Conservation (phyloP, 1,140 invertebrate species). For the Asobara japonica region DNA sequence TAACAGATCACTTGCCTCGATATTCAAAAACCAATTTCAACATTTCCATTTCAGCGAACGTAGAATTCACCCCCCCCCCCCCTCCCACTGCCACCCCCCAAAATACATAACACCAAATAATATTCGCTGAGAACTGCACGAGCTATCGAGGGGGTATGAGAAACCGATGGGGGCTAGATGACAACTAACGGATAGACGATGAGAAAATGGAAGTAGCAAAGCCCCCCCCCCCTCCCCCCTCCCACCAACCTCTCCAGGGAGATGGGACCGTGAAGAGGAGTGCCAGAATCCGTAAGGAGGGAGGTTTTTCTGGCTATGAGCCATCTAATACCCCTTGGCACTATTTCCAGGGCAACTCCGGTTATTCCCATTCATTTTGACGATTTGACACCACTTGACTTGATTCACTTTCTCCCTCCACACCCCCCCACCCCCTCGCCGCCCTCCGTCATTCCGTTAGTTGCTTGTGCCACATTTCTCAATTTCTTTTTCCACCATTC, state of each 20-base stretch:
- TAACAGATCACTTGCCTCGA: no score
- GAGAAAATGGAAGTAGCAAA: constrained; percentile 15
- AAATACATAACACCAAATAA: background rate
- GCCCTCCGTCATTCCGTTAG: background rate
- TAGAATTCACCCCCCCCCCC: background rate
- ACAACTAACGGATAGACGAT: constrained; percentile 6
- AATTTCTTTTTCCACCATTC: background rate
- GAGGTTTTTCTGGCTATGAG: constrained; percentile 40
- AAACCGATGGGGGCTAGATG: background rate
- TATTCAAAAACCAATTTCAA: background rate
- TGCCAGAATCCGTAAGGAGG: constrained; percentile 15
- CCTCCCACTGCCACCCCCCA: background rate
- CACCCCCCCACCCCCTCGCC: background rate
- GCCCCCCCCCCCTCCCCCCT: background rate
- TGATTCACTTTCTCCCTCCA: constrained; percentile 10
- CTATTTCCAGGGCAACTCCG: constrained; percentile 1
- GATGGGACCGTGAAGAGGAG: constrained; percentile 29
- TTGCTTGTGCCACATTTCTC: background rate
- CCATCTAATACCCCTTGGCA: constrained; percentile 40
- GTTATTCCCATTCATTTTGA: constrained; percentile 24
- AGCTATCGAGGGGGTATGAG: background rate
- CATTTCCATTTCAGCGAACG: background rate
- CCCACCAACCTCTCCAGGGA: no score
- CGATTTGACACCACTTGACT: constrained; percentile 39
- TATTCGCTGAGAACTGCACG: background rate